Evolutionary conservation across 1,140 invertebrate species (phyloP), one percentile per base, ranked within the genome.

Genomic region (Drosophila subpulchrella): DNA sequence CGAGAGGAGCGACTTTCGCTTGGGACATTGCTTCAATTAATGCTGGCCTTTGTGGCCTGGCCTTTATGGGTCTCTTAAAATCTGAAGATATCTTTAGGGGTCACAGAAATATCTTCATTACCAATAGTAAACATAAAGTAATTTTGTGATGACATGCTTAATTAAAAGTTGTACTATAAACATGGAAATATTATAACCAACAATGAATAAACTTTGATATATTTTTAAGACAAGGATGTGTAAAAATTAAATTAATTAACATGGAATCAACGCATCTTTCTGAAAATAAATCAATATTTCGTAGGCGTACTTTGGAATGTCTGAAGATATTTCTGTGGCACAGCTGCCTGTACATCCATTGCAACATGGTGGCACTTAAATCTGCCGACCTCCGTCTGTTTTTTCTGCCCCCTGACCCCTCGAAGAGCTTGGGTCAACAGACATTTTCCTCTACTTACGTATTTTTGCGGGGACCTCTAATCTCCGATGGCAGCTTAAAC

Each of bases 401-500:
- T n/a, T 4, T 36, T 17, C 24, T 7, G 6, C 27, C 17, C 24
- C 11, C 12, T 24, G 55, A 17, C 11, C n/a, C 8, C 13, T 30
- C 1, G 27, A 39, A 39, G 11, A 12, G 27, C 8, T 67, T 30
- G 11, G 54, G 15, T 32, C 44, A 56, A 32, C 39, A 42, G 27
- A 65, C 61, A 65, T 30, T 42, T 36, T 7, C 20, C 24, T 47
- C n/a, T 24, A 75, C 61, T 58, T 75, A 63, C 72, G 71, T 74
- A 74, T 73, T 42, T 7, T 47, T 38, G 17, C 20, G 27, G 17
- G 11, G 17, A 4, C 27, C 12, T 20, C 41, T 6, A 6, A 13
- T 27, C 47, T 34, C 34, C 11, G 13, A 27, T 15, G 24, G n/a
- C 41, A 6, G 15, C 27, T 74, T 82, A 91, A 56, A 91, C 90